phyloP scores from a whole-genome alignment of 2,797 vertebrate genomes.

The Setipinna tenuifilis region DNA sequence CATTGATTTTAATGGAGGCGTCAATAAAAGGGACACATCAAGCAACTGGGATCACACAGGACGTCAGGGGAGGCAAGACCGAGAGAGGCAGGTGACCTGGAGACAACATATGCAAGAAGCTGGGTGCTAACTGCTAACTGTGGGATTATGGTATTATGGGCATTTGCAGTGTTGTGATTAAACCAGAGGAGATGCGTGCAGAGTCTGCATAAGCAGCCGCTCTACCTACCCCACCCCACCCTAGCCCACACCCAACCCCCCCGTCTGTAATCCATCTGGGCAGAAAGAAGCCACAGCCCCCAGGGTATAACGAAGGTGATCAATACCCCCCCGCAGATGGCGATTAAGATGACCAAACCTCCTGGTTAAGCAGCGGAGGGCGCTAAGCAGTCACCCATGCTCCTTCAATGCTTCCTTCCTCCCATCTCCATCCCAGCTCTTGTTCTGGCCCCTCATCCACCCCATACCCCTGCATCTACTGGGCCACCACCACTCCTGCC shows the following conservation, averaged over 20 bases:
- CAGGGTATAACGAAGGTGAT: background rate
- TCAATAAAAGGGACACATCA: background rate
- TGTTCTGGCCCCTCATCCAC: too few species aligned
- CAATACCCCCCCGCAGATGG: background rate
- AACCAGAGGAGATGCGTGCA: background rate
- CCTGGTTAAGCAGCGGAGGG: background rate
- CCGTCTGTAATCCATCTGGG: background rate
- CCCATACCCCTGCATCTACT: too few species aligned
- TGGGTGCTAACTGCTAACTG: slow-evolving; percentile 8
- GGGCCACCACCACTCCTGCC: too few species aligned
- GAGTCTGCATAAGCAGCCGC: background rate
- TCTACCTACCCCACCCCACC: too few species aligned
- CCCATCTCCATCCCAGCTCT: background rate
- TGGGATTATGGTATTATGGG: slow-evolving; percentile 18
- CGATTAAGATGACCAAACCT: background rate
- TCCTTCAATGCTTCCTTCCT: background rate
- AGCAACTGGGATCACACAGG: background rate
- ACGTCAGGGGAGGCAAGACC: background rate
- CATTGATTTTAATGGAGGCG: background rate
- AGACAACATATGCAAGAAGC: background rate
- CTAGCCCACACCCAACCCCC: background rate
- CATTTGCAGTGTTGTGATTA: background rate
- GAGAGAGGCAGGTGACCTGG: background rate
- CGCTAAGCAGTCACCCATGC: background rate
- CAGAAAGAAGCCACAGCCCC: background rate